Percentiles rank a stretch among this genome's conserved stretches.
Conservation (phyloP, 2,888 invertebrate species). For the Limulus polyphemus region DNA sequence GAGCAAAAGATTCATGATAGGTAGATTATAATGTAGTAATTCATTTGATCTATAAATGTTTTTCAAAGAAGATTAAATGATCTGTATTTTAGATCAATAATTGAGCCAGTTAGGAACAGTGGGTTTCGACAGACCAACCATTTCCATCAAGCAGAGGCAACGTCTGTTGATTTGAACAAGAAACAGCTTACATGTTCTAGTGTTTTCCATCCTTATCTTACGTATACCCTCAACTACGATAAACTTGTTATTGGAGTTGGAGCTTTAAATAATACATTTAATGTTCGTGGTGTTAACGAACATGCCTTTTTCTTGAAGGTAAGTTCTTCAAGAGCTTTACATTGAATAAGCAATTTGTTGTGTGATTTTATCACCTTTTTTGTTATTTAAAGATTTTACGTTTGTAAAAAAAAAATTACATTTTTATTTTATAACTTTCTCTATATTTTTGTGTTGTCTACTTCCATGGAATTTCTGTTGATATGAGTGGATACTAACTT, state of each 20-base stretch:
- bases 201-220: slow-evolving; percentile 28
- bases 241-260: slow-evolving; percentile 39
- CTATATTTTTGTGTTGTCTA: too few species aligned
- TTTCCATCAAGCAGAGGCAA: slow-evolving; percentile 35
- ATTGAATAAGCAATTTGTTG: background rate
- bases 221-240: slow-evolving; percentile 35
- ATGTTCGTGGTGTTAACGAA: slow-evolving; percentile 37
- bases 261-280: slow-evolving; percentile 38
- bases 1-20: too few species aligned
- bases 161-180: slow-evolving; percentile 30
- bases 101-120: slow-evolving; percentile 37
- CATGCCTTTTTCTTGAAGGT: slow-evolving; percentile 40
- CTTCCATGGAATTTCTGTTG: too few species aligned
- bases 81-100: slow-evolving; percentile 34
- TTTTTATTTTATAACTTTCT: background rate
- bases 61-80: background rate
- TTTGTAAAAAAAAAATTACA: background rate
- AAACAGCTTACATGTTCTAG: slow-evolving; percentile 32
- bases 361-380: background rate
- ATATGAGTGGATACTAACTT: too few species aligned
- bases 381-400: background rate
- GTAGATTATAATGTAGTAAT: too few species aligned
- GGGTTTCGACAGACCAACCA: slow-evolving; percentile 35
- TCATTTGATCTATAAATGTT: too few species aligned
- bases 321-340: slow-evolving; percentile 4